A percentile compares a stretch with the other conserved stretches of the same genome.
These are phyloP conservation scores for Euura saliciscinereae DNA, from an alignment of 1,140 invertebrate genomes.

Conservation along the genomic window DNA sequence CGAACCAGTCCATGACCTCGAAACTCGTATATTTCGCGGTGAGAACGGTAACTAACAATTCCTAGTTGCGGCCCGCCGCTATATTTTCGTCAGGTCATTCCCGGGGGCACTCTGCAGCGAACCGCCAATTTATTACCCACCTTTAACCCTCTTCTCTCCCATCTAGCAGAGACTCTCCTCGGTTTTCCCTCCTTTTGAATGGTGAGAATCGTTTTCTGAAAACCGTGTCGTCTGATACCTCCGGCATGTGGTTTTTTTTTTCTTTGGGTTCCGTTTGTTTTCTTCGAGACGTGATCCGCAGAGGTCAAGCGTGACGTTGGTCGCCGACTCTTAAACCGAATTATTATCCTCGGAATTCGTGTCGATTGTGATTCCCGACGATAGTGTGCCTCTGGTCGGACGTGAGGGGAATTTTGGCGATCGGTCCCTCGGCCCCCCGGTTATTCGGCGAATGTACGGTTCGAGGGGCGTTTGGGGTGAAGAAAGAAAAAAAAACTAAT, in stretches of 20 bases:
- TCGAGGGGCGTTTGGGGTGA: too few species aligned
- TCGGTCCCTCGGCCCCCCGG: background rate
- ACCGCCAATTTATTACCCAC: constrained; percentile 35
- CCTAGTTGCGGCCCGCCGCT: constrained; percentile 42
- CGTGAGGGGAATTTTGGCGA: background rate
- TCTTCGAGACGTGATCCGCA: background rate
- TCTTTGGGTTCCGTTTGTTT: too few species aligned
- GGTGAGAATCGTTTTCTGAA: too few species aligned
- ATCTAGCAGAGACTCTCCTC: background rate
- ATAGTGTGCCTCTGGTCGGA: background rate
- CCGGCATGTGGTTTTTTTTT: too few species aligned
- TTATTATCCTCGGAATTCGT: background rate
- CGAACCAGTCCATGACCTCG: constrained; percentile 8
- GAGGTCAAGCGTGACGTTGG: background rate
- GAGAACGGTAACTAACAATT: constrained; percentile 48
- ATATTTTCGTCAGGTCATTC: constrained; percentile 38
- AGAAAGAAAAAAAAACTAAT: too few species aligned
- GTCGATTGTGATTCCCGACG: background rate
- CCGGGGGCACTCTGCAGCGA: constrained; percentile 31
- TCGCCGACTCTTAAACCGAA: background rate
- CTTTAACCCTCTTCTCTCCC: background rate
- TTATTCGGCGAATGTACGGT: too few species aligned
- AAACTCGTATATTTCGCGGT: constrained; percentile 46
- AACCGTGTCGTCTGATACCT: too few species aligned
- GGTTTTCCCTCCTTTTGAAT: background rate